These are phyloP conservation scores for Psix sp. DNA, from an alignment of 1,140 invertebrate species.

Conservation along the genomic window DNA sequence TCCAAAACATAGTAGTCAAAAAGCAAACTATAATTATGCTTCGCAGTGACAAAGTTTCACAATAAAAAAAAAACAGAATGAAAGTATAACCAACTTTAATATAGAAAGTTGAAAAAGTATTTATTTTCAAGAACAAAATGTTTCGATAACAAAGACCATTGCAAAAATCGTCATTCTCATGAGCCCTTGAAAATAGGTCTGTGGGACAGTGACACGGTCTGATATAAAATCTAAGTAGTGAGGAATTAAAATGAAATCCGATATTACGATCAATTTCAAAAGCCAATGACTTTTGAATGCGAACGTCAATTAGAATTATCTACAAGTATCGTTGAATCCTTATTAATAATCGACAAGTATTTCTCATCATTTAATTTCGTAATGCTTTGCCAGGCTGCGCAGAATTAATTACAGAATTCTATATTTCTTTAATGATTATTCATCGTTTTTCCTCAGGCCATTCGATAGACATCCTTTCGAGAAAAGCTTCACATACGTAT, in stretches of 20 bases:
- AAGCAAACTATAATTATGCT: too few species aligned
- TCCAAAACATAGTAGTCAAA: too few species aligned
- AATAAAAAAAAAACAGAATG: too few species aligned
- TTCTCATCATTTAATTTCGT: conserved; percentile 35
- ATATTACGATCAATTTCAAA: conserved; percentile 7
- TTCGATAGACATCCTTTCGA: neutral
- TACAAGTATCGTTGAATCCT: conserved; percentile 2
- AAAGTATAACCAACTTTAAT: too few species aligned
- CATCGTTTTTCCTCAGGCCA: conserved; percentile 19
- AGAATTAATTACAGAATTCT: conserved; percentile 35
- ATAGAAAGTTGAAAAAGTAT: too few species aligned
- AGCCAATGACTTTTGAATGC: conserved; percentile 2
- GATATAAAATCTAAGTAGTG: too few species aligned
- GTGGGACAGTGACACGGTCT: too few species aligned
- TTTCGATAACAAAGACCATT: too few species aligned
- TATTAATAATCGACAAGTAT: conserved; percentile 42
- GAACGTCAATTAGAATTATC: conserved; percentile 14
- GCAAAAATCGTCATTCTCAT: too few species aligned
- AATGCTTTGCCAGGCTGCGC: conserved; percentile 13
- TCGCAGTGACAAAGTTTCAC: too few species aligned
- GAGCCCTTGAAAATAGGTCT: too few species aligned
- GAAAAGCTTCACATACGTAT: neutral
- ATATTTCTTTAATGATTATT: conserved; percentile 30
- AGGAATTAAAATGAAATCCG: neutral
- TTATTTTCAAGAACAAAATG: too few species aligned